These are phyloP conservation scores for Anorthoa munda DNA, from an alignment of 2,888 invertebrate species.

Conservation along the genomic window DNA sequence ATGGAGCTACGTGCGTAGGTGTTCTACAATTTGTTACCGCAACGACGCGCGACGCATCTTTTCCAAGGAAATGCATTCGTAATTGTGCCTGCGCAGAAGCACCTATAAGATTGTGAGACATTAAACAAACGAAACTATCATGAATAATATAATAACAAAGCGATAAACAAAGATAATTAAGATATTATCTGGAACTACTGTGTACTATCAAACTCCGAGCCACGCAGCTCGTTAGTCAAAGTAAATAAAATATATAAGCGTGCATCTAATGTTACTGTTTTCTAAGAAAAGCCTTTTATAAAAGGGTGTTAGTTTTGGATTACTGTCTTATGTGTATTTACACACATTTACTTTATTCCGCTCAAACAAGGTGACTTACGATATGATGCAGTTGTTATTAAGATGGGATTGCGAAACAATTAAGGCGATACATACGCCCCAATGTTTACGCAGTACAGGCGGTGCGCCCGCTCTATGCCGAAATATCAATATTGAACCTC, in stretches of 20 bases:
- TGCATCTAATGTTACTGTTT: constrained; percentile 52
- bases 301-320: constrained; percentile 40
- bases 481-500: too few relatives aligned
- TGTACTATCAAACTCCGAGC: constrained; percentile 39
- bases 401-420: neutral
- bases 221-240: constrained; percentile 52
- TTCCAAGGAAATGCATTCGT: constrained; percentile 32
- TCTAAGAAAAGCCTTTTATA: constrained; percentile 60
- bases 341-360: constrained; percentile 21
- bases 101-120: constrained; percentile 44
- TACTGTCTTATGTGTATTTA: constrained; percentile 18
- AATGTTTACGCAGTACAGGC: too few relatives aligned
- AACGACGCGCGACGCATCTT: neutral
- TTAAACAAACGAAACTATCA: constrained; percentile 45
- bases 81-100: neutral
- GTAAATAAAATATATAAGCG: constrained; percentile 53
- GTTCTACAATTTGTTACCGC: neutral
- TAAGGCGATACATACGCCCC: too few relatives aligned
- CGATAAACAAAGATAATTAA: constrained; percentile 51
- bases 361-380: constrained; percentile 37
- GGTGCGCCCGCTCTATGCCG: too few relatives aligned
- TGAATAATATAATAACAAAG: constrained; percentile 50
- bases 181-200: constrained; percentile 64
- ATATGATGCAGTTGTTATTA: constrained; percentile 9
- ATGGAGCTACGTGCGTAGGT: neutral